phyloP scores from a whole-genome alignment of 2,797 vertebrate genomes.

The Argya squamiceps region DNA sequence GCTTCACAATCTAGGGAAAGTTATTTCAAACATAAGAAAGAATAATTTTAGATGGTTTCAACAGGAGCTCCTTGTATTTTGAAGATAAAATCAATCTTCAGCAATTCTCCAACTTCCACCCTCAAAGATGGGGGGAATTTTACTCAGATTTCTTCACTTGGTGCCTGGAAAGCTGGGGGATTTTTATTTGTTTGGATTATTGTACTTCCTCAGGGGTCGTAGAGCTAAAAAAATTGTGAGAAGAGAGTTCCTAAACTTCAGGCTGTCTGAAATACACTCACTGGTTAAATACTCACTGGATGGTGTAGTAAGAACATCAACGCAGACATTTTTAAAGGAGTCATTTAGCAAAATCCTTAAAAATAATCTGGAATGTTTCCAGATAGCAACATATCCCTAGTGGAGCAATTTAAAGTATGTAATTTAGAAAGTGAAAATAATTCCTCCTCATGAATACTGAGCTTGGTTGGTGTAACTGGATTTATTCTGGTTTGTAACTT shows the following conservation, averaged over 20 bases:
- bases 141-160: background rate
- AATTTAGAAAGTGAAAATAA: background rate
- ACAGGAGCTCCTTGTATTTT: background rate
- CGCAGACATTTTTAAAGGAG: background rate
- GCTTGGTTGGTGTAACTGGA: background rate
- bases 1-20: background rate
- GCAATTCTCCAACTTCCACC: accelerated
- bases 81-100: background rate
- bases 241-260: background rate
- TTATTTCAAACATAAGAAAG: background rate
- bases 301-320: background rate
- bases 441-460: accelerated
- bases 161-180: background rate
- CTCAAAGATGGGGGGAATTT: background rate
- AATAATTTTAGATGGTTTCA: background rate
- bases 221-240: background rate
- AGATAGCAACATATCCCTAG: background rate
- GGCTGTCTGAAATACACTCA: background rate
- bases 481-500: background rate
- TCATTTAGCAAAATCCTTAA: background rate
- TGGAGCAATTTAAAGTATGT: background rate
- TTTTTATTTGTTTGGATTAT: background rate
- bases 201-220: background rate
- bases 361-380: background rate
- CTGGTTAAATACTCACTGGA: background rate